Percentiles rank a stretch among this genome's conserved stretches.
phyloP scores from a whole-genome alignment of 2,888 invertebrate genomes.

The Drosophila atripex region DNA sequence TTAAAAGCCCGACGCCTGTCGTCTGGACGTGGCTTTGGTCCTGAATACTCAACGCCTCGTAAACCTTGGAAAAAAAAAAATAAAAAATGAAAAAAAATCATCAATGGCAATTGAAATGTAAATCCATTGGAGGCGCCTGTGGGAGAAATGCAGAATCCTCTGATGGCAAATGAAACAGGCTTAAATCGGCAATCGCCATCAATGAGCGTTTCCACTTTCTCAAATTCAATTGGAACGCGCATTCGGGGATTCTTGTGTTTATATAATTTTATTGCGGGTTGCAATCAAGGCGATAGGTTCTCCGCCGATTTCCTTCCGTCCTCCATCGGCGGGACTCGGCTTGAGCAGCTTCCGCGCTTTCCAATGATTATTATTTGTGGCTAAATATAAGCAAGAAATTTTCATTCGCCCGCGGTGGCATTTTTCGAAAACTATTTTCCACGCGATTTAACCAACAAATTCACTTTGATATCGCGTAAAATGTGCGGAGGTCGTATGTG shows the following conservation, averaged over 20 bases:
- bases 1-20: constrained; percentile 63
- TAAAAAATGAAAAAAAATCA: constrained; percentile 52
- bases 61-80: constrained; percentile 59
- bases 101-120: constrained; percentile 72
- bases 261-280: constrained; percentile 76
- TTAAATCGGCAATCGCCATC: constrained; percentile 66
- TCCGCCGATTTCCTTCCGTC: constrained; percentile 42
- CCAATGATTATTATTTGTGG: constrained; percentile 53
- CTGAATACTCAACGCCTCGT: constrained; percentile 60
- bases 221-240: constrained; percentile 24
- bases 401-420: constrained; percentile 33
- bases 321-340: constrained; percentile 26
- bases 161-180: constrained; percentile 54
- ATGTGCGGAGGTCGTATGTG: constrained; percentile 40
- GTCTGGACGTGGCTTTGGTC: constrained; percentile 32
- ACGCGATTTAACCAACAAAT: constrained; percentile 68
- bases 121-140: constrained; percentile 52
- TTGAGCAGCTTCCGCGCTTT: constrained; percentile 45
- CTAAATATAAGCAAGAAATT: constrained; percentile 56
- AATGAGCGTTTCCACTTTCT: constrained; percentile 37
- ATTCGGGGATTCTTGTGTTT: constrained; percentile 58
- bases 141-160: constrained; percentile 37
- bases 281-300: constrained; percentile 74
- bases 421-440: constrained; percentile 74
- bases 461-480: constrained; percentile 68